A percentile compares a stretch with the other conserved stretches of the same genome.
These are phyloP conservation scores for Marmota flaviventris DNA, from an alignment of 2,113 vertebrate species.

Conservation along the genomic window DNA sequence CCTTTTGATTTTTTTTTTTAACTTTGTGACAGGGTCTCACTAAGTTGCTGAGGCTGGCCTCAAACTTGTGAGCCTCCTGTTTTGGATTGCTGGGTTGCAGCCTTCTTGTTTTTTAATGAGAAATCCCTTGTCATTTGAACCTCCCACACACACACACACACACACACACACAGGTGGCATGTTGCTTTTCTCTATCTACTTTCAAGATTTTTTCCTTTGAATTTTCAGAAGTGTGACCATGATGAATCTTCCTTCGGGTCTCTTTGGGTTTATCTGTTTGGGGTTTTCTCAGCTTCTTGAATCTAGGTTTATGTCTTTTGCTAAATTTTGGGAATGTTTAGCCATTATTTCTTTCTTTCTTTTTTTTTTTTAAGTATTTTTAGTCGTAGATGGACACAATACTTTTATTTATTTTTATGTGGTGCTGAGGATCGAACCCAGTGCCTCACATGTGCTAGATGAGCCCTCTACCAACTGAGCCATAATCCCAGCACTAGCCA, in stretches of 20 bases:
- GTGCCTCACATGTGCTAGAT: too few relatives aligned
- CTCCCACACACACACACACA: neutral
- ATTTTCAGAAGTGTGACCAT: slow-evolving; percentile 48
- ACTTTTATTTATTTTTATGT: too few relatives aligned
- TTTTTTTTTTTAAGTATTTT: too few relatives aligned
- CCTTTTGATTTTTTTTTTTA: neutral
- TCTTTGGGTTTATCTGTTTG: slow-evolving; percentile 54
- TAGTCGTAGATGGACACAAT: too few relatives aligned
- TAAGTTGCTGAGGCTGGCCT: neutral
- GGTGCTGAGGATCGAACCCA: too few relatives aligned
- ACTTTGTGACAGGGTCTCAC: neutral
- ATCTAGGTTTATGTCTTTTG: slow-evolving; percentile 41
- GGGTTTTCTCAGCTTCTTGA: slow-evolving; percentile 22
- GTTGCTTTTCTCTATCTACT: neutral
- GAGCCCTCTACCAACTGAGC: too few relatives aligned
- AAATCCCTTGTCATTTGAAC: neutral
- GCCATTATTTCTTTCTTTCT: too few relatives aligned
- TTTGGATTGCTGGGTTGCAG: neutral
- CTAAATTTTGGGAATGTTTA: slow-evolving; percentile 54
- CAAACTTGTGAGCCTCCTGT: neutral
- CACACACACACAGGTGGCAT: neutral
- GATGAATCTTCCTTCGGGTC: neutral
- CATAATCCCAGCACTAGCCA: too few relatives aligned
- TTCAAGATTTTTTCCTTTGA: slow-evolving; percentile 36
- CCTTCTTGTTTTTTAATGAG: neutral